Evolutionary conservation across 2,113 vertebrate species (phyloP), one percentile per base, ranked within the genome.

Genomic region (Melierax canorus): DNA sequence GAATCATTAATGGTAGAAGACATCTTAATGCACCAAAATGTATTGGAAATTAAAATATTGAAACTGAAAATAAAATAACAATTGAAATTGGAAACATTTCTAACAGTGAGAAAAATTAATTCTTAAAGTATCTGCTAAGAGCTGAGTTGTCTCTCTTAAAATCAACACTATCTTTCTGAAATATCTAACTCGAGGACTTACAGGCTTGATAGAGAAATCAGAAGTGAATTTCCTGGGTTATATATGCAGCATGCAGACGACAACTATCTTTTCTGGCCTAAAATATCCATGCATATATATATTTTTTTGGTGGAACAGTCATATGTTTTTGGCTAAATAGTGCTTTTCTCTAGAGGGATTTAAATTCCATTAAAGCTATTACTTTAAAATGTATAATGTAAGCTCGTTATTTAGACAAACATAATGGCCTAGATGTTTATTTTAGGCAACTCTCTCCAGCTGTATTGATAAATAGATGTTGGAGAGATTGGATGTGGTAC

Each of bases 351-450:
- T 93, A 69, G 74, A 86, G 84, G 58, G 87, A 95, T 96, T 93
- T 96, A 96, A 90, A 87, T 96, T 94, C 94, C 78, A 81, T 92
- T 81, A 92, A 95, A 88, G 39, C 21, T 83, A 91, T 85, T 85
- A 93, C 67, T 84, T 88, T 93, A 85, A 91, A 87, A 85, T 94
- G 73, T 91, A 73, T 95, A 91, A 87, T 88, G 66, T 82, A 96
- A 91, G 88, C 76, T 93, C 1, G 1, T 96, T 94, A 89, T 89
- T 80, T 68, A 78, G 95, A 87, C 77, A 76, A 86, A 74, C 69
- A 48, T 71, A 72, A 77, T 92, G 68, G 64, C 74, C 48, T 74
- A 26, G 38, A 45, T 95, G 85, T 95, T 84, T 96, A 50, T 91
- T 96, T 58, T 80, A 68, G 89, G 78, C 60, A 86, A 76, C 83